Base-by-base conservation (phyloP, 2,888 invertebrate species). In the Colletes collaris region DNA sequence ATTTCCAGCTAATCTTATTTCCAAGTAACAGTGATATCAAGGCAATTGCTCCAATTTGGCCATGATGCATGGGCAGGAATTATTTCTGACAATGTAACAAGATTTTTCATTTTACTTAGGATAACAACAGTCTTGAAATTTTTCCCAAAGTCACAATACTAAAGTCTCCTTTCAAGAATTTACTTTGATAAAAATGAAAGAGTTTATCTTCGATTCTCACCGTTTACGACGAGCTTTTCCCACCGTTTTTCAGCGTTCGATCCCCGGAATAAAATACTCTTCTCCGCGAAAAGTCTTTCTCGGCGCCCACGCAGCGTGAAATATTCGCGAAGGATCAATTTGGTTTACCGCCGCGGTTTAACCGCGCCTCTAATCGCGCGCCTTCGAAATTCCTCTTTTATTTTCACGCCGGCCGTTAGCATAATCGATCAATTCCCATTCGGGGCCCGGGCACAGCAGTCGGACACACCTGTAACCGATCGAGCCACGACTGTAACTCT, bases 401-500 rank as follows among this genome's bases (percentile, higher is more conserved):
- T 80, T 76, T 81, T 59, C 55, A 50, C 71, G 70, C 60, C 53
- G 63, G 63, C 82, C 79, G 89, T 90, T 90, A 88, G 84, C 88
- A 90, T 90, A 89, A 90, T 89, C 89, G 89, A 89, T 90, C 88
- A 87, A 89, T 90, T 90, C 85, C 89, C 88, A 90, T 89, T 89
- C 89, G 85, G 63, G 67, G 82, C 70, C 68, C 58, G 76, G 72
- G 71, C 77, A 64, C 52, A 44, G 79, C 77, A 69, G 77, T 73
- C 82, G 76, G 85, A 64, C 87, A 87, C 90, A 90, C 90, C 90
- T 90, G 89, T 89, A 87, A 55, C 78, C 77, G 79, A 76, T 71
- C 72, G 76, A 64, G 67, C 71, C 76, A 79, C 81, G 85, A 69
- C 62, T 76, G 79, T 87, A 86, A 88, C 85, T 88, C 83, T 86